Evolutionary conservation across 2,888 invertebrate species (phyloP).

Genomic region (Entomobrya multifasciata): DNA sequence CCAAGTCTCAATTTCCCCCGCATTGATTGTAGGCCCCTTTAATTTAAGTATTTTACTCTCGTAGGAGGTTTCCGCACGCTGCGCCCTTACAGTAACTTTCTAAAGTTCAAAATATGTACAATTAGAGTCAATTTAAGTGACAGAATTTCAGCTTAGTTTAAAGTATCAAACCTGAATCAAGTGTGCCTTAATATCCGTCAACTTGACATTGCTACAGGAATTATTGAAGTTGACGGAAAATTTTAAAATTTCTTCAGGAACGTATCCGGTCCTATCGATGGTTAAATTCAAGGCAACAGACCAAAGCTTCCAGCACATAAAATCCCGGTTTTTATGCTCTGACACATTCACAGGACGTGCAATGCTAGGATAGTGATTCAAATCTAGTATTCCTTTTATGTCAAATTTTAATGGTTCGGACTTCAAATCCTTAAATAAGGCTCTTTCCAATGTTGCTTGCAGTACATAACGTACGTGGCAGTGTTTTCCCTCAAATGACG

Average conservation of each 20-base stretch:
- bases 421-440: constrained; percentile 62
- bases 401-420: constrained; percentile 58
- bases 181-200: constrained; percentile 44
- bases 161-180: constrained; percentile 43
- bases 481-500: constrained; percentile 59
- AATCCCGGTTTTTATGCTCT: constrained; percentile 50
- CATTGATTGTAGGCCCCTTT: constrained; percentile 45
- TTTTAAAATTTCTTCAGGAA: constrained; percentile 49
- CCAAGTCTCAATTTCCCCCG: constrained; percentile 47
- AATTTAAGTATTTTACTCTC: constrained; percentile 42
- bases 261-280: constrained; percentile 44
- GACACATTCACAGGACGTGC: constrained; percentile 34
- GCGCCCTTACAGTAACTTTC: constrained; percentile 50
- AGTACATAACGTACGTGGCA: constrained; percentile 54
- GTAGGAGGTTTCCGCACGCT: constrained; percentile 21
- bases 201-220: constrained; percentile 51
- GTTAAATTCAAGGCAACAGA: constrained; percentile 52
- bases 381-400: constrained; percentile 57
- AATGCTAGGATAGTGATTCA: constrained; percentile 50
- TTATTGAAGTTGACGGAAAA: constrained; percentile 53
- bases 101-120: constrained; percentile 16
- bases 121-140: not conserved
- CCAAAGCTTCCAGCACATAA: constrained; percentile 57
- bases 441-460: constrained; percentile 51
- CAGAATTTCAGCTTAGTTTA: not conserved